Conservation (phyloP, 2,113 vertebrate species). For the Phasianus colchicus region DNA sequence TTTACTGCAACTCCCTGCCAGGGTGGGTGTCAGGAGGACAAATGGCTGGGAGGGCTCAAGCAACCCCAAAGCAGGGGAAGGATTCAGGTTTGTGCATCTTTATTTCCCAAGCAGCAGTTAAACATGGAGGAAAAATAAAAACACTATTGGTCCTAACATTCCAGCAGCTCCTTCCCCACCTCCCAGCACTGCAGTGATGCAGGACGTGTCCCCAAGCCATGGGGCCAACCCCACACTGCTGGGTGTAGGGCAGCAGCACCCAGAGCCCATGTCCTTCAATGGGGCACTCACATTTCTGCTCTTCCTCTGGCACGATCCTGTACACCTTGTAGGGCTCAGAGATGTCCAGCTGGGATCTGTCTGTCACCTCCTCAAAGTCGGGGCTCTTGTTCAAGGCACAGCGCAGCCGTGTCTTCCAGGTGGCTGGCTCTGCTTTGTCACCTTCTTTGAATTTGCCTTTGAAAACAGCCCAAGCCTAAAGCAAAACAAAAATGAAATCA, state of each 20-base stretch:
- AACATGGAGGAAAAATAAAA: no score
- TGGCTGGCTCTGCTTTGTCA: conserved; percentile 95
- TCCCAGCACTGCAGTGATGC: neutral
- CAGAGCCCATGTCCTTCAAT: fast-evolving
- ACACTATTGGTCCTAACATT: neutral
- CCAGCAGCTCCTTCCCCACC: neutral
- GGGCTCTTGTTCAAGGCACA: conserved; percentile 98
- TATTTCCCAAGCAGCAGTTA: neutral
- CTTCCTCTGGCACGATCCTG: conserved; percentile 94
- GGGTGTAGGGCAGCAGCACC: neutral
- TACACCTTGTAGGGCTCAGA: conserved; percentile 99
- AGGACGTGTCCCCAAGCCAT: no score
- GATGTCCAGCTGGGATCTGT: conserved; percentile 96
- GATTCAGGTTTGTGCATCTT: neutral
- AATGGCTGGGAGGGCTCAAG: fast-evolving
- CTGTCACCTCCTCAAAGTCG: conserved; percentile 97
- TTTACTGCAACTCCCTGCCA: neutral
- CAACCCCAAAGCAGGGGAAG: fast-evolving
- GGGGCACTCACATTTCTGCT: conserved; percentile 89
- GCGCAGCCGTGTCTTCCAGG: conserved; percentile 97
- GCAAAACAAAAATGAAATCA: neutral
- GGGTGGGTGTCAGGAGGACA: fast-evolving
- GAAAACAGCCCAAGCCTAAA: conserved; percentile 96
- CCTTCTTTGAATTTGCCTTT: conserved; percentile 99
- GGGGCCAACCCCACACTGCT: neutral